Conservation (phyloP, 2,888 invertebrate species). For the Polia nebulosa region DNA sequence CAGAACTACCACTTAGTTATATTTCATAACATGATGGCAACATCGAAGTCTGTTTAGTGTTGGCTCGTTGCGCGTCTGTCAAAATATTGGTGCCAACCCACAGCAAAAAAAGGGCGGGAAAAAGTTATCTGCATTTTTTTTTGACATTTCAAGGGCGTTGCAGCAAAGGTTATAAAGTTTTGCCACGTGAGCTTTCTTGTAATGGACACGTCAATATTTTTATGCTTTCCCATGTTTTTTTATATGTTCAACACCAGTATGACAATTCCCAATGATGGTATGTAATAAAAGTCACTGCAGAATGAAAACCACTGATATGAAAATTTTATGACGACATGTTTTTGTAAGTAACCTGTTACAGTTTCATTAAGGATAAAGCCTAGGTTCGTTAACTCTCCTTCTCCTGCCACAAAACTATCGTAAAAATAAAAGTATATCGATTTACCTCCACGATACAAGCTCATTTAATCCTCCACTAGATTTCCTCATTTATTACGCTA, state of each 20-base stretch:
- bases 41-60: slow-evolving; percentile 80
- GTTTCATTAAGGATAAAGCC: not conserved
- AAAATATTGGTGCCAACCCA: slow-evolving; percentile 83
- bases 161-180: slow-evolving; percentile 50
- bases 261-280: not conserved
- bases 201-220: slow-evolving; percentile 5
- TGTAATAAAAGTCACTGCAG: no score
- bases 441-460: slow-evolving; percentile 43
- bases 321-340: no score
- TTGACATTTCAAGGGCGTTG: slow-evolving; percentile 35
- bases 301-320: not conserved
- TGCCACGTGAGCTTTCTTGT: slow-evolving; percentile 39
- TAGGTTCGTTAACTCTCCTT: no score
- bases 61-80: slow-evolving; percentile 76
- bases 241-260: not conserved
- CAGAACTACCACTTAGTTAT: slow-evolving; percentile 83
- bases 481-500: slow-evolving; percentile 80
- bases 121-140: slow-evolving; percentile 62
- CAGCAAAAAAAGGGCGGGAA: slow-evolving; percentile 64
- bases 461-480: slow-evolving; percentile 80
- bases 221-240: slow-evolving; percentile 1
- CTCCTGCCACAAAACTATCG: slow-evolving; percentile 6
- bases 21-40: slow-evolving; percentile 78
- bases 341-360: no score
- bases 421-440: slow-evolving; percentile 48